Percentiles rank a stretch among this genome's conserved stretches.
Conservation (phyloP, 1,140 invertebrate species). For the Pseudomyrmex flavicornis region DNA sequence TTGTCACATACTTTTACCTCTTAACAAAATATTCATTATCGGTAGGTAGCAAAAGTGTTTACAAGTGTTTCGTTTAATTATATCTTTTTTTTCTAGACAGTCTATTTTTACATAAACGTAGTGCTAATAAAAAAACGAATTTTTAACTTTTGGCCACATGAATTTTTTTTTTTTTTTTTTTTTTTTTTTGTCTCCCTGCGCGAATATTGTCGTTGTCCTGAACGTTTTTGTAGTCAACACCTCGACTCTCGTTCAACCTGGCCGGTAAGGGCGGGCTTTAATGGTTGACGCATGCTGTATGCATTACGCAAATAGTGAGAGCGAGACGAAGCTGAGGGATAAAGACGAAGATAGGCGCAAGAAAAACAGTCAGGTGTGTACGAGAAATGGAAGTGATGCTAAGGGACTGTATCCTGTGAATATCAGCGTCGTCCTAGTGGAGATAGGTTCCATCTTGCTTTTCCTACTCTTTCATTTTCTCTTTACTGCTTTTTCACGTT, state of each 20-base stretch:
- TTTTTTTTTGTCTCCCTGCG: background rate
- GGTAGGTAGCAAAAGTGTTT: constrained; percentile 11
- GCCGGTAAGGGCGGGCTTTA: constrained; percentile 33
- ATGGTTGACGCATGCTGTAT: constrained; percentile 46
- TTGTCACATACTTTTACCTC: constrained; percentile 1
- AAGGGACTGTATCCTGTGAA: constrained; percentile 33
- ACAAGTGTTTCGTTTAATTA: constrained; percentile 4
- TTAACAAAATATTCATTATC: background rate
- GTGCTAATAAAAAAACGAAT: background rate
- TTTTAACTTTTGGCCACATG: constrained; percentile 13
- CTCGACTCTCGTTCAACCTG: constrained; percentile 1
- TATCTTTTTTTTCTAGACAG: background rate
- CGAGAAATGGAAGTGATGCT: constrained; percentile 25
- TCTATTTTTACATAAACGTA: background rate
- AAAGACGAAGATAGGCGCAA: constrained; percentile 26
- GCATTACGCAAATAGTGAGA: constrained; percentile 42
- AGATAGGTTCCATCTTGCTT: constrained; percentile 23
- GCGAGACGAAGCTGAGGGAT: constrained; percentile 26
- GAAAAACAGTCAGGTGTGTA: constrained; percentile 37
- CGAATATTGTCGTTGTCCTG: constrained; percentile 34
- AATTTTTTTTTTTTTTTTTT: background rate
- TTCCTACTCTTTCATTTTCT: constrained; percentile 31
- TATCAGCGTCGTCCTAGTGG: constrained; percentile 26
- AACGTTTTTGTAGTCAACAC: constrained; percentile 53
- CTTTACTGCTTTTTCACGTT: constrained; percentile 22